phyloP scores from a whole-genome alignment of 2,888 invertebrate species.

The Allophyes oxyacanthae region DNA sequence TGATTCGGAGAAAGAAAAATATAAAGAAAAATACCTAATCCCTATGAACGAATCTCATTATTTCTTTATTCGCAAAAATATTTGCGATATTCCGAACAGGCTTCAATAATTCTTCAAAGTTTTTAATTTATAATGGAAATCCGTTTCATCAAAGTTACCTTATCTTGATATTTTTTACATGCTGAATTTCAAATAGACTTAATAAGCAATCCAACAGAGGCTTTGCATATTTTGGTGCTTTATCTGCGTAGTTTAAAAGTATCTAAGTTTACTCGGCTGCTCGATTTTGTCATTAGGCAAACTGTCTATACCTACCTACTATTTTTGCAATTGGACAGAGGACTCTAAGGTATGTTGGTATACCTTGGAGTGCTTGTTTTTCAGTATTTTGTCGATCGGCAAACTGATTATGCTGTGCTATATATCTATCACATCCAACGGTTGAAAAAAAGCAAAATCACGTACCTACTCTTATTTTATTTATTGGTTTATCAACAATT shows the following conservation, averaged over 20 bases:
- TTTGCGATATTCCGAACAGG: conserved; percentile 39
- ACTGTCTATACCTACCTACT: too few relatives aligned
- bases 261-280: too few relatives aligned
- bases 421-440: too few relatives aligned
- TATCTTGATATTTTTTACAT: conserved; percentile 35
- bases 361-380: too few relatives aligned
- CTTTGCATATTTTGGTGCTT: conserved; percentile 4
- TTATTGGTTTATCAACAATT: too few relatives aligned
- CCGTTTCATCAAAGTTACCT: conserved; percentile 38
- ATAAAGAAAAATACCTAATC: conserved; percentile 43
- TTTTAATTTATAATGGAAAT: conserved; percentile 50
- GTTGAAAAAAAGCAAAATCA: too few relatives aligned
- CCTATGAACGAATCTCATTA: conserved; percentile 45
- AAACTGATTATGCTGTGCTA: too few relatives aligned
- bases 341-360: too few relatives aligned
- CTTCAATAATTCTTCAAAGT: conserved; percentile 38
- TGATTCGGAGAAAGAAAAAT: conserved; percentile 37
- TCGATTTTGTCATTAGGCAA: too few relatives aligned
- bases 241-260: not conserved
- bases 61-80: conserved; percentile 45
- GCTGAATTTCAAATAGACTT: conserved; percentile 27
- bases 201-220: conserved; percentile 6
- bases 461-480: too few relatives aligned
- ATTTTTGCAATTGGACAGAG: too few relatives aligned
- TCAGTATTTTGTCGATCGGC: too few relatives aligned